Percentiles rank a stretch among this genome's conserved stretches.
phyloP scores from a whole-genome alignment of 2,797 vertebrate species.

The Dromococcyx pavoninus region DNA sequence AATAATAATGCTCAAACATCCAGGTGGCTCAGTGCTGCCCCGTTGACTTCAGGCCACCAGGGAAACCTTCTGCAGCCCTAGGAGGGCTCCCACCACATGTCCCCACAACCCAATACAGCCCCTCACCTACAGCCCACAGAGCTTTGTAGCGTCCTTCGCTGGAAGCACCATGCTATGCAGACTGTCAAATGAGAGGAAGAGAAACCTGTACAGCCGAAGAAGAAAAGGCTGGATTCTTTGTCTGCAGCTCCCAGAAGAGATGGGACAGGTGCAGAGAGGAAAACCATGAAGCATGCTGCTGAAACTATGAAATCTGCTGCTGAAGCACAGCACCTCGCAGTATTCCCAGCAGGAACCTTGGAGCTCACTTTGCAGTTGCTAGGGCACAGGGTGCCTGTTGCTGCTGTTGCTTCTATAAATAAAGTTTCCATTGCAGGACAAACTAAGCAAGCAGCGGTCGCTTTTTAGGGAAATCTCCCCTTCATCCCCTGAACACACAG shows the following conservation, averaged over 20 bases:
- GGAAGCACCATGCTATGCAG: neutral
- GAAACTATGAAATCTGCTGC: neutral
- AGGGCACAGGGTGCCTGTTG: neutral
- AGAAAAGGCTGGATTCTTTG: neutral
- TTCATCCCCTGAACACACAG: neutral
- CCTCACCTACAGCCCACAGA: rapidly evolving
- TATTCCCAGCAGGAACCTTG: neutral
- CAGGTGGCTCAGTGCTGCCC: neutral
- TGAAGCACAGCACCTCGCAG: neutral
- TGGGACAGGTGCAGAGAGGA: neutral
- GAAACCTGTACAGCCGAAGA: neutral
- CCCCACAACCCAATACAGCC: neutral
- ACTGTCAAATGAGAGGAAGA: rapidly evolving
- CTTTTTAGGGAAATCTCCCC: constrained; percentile 11
- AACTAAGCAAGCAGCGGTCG: neutral
- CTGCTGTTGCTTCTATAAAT: constrained; percentile 33
- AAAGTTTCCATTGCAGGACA: constrained; percentile 33
- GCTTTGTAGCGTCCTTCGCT: neutral
- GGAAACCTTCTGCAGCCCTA: neutral
- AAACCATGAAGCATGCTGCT: neutral
- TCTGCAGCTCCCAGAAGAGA: neutral
- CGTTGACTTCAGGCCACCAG: neutral
- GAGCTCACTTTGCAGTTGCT: constrained; percentile 36
- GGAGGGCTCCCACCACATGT: neutral
- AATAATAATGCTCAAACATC: neutral